Evolutionary conservation across 2,888 invertebrate species (phyloP), one percentile per base, ranked within the genome.

Genomic region (Eupithecia subumbrata): DNA sequence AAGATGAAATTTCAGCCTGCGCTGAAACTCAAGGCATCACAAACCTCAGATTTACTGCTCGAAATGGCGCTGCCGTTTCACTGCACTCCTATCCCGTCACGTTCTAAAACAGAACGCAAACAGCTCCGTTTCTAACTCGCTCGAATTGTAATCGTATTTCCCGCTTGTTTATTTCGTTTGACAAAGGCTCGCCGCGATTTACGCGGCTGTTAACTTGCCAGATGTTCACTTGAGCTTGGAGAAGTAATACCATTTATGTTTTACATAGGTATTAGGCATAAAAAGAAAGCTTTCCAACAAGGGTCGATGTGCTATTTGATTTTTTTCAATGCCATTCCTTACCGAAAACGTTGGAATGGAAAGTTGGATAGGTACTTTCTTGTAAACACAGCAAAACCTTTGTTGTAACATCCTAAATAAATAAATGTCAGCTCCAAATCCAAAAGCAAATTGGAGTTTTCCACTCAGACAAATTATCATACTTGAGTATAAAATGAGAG

Each of bases 121-220:
- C 91, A 92, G 87, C 89, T 89, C 86, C 87, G 87, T 84, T 86
- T 85, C 85, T 82, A 83, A 83, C 85, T 75, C 73, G 73, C 77
- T 74, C 73, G 71, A 75, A 75, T 71, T 83, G 86, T 91, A 90
- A 91, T 91, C 88, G 88, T 89, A 89, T 91, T 91, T 90, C 85
- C 79, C 83, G 88, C 86, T 88, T 88, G 88, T 90, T 90, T 91
- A 88, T 89, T 89, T 89, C 87, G 85, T 90, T 88, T 88, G 88
- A 90, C 89, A 88, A 85, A 85, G 85, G 82, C 85, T 83, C 80
- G 80, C 83, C 83, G 79, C 84, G 85, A 84, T 87, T 86, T 85
- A 85, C 84, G 84, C 84, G 83, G 81, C 83, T 79, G 77, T 82
- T 81, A 86, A 88, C 84, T 87, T 85, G 81, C 75, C 81, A 81